phyloP scores from a whole-genome alignment of 64 coral and sea anemone genomes.

The Cladopsammia gracilis region DNA sequence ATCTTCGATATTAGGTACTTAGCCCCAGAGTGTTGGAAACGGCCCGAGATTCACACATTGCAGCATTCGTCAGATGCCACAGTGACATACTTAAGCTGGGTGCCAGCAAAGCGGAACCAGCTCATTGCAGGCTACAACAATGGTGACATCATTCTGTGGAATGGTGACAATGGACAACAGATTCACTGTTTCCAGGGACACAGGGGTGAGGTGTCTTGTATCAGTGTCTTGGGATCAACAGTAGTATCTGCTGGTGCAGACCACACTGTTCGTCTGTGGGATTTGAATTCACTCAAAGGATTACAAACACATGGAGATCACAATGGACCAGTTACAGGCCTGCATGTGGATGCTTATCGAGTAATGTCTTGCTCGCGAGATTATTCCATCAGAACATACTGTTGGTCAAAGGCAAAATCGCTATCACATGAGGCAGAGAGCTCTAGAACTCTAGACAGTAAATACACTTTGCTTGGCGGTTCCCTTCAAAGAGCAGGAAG shows the following conservation, averaged over 20 bases:
- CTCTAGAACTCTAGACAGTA: slow-evolving; percentile 63
- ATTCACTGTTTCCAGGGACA: slow-evolving; percentile 67
- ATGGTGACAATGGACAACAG: slow-evolving; percentile 40
- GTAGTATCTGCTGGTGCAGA: slow-evolving; percentile 63
- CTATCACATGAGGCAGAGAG: neutral
- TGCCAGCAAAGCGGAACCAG: slow-evolving; percentile 28
- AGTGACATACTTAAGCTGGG: slow-evolving; percentile 41
- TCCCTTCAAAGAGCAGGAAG: slow-evolving; percentile 90
- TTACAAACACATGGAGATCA: slow-evolving; percentile 69
- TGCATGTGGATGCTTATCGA: slow-evolving; percentile 81
- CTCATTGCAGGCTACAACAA: slow-evolving; percentile 72
- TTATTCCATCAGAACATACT: slow-evolving; percentile 86
- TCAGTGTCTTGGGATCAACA: slow-evolving; percentile 35
- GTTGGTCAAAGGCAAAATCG: slow-evolving; percentile 46
- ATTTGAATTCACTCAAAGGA: slow-evolving; percentile 21
- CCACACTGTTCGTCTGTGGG: slow-evolving; percentile 58
- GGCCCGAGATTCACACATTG: slow-evolving; percentile 41
- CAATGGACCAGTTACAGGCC: slow-evolving; percentile 71
- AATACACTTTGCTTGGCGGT: slow-evolving; percentile 85
- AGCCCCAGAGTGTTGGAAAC: slow-evolving; percentile 55
- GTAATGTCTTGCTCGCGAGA: slow-evolving; percentile 91
- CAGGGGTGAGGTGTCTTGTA: slow-evolving; percentile 23
- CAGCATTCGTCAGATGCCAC: slow-evolving; percentile 27
- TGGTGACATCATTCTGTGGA: slow-evolving; percentile 84
- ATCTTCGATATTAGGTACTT: slow-evolving; percentile 87